Conservation (phyloP, 1,140 invertebrate genomes). For the Plodia interpunctella region DNA sequence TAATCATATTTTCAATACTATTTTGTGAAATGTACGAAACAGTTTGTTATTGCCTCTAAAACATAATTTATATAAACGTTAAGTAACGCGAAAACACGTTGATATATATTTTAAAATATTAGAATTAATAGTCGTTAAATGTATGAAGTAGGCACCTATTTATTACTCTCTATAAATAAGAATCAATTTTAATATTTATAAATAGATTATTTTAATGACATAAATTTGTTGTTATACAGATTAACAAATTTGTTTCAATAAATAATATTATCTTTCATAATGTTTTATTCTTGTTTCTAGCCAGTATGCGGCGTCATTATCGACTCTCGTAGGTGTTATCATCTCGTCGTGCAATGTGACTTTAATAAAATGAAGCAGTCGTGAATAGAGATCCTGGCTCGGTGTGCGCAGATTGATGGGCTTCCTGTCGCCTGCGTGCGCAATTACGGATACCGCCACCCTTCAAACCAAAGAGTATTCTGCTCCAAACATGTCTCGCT, state of each 20-base stretch:
- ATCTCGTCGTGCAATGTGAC: not conserved
- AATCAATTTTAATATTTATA: no score
- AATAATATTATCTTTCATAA: slow-evolving; percentile 15
- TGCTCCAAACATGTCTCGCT: slow-evolving; percentile 19
- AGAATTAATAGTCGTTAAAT: no score
- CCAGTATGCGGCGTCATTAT: no score
- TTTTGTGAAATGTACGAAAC: no score
- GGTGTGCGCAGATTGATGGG: not conserved
- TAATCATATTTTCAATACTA: not conserved
- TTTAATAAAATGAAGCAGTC: not conserved
- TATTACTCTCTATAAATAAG: no score
- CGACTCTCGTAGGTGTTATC: no score
- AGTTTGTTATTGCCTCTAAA: no score
- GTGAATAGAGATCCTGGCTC: not conserved
- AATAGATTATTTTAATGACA: slow-evolving; percentile 17
- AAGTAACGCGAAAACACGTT: no score
- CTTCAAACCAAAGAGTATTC: slow-evolving; percentile 15
- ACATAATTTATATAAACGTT: no score
- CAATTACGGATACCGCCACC: slow-evolving; percentile 41
- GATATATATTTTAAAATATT: not conserved
- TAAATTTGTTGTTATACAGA: slow-evolving; percentile 23
- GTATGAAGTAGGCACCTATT: no score
- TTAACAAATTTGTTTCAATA: slow-evolving; percentile 21
- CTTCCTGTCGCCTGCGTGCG: slow-evolving; percentile 49
- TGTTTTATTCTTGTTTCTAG: not conserved